These are phyloP conservation scores for Dicrostonyx torquatus DNA, from an alignment of 2,797 vertebrate genomes.

Conservation along the genomic window DNA sequence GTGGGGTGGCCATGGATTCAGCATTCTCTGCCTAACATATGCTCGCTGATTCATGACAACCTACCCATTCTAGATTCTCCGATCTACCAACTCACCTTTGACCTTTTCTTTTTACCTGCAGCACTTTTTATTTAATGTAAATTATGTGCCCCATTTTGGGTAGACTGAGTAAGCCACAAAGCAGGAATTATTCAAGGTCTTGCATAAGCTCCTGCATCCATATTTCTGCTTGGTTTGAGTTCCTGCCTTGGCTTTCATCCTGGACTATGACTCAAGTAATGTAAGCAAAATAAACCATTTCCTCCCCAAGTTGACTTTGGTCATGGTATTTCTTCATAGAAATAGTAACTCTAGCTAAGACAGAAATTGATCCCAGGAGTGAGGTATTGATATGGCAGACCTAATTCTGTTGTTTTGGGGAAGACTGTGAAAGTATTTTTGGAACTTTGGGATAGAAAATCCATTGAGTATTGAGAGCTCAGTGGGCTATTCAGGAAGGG, in stretches of 20 bases:
- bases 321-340: background rate
- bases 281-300: background rate
- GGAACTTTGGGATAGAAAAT: background rate
- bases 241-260: background rate
- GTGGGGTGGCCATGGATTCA: background rate
- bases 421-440: background rate
- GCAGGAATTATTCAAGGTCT: no score
- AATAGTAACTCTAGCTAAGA: background rate
- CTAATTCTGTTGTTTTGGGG: background rate
- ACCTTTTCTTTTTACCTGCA: no score
- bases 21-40: background rate
- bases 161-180: no score
- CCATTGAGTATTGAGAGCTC: background rate
- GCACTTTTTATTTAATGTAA: no score
- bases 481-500: background rate
- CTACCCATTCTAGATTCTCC: background rate
- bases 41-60: background rate
- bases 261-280: background rate
- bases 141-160: no score
- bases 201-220: no score
- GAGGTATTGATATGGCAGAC: background rate
- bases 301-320: background rate
- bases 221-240: no score
- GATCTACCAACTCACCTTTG: no score
- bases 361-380: background rate